Percentiles rank a stretch among this genome's conserved stretches.
Conservation (phyloP, 2,113 vertebrate genomes). For the Raja brachyura region DNA sequence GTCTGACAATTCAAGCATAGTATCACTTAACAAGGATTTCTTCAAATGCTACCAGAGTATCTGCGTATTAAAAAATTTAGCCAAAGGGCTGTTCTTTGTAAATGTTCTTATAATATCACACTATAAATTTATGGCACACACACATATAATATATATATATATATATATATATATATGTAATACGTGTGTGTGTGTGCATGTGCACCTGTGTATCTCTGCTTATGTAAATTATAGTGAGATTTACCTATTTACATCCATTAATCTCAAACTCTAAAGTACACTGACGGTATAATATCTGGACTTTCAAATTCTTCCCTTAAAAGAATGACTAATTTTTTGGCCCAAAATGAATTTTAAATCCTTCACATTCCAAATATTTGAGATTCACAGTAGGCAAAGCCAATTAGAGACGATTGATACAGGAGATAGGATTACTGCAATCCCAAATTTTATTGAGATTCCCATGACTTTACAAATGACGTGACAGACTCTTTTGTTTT, state of each 20-base stretch:
- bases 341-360: neutral
- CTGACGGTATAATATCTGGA: neutral
- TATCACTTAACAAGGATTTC: neutral
- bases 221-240: neutral
- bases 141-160: too few relatives aligned
- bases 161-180: neutral
- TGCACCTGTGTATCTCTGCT: neutral
- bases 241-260: neutral
- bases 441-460: constrained; percentile 32
- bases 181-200: too few relatives aligned
- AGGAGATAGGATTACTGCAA: neutral
- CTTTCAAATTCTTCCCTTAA: constrained; percentile 9
- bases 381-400: neutral
- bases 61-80: neutral
- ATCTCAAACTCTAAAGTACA: neutral
- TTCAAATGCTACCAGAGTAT: neutral
- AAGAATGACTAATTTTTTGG: constrained; percentile 6
- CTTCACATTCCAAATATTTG: constrained; percentile 26
- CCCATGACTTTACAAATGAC: constrained; percentile 43
- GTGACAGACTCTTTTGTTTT: constrained; percentile 41
- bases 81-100: neutral
- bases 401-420: fast-evolving
- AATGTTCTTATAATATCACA: neutral
- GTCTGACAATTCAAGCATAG: neutral
- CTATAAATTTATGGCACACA: neutral